A percentile compares a stretch with the other conserved stretches of the same genome.
phyloP scores from a whole-genome alignment of 1,140 invertebrate species.

The Potamilus streckersoni region DNA sequence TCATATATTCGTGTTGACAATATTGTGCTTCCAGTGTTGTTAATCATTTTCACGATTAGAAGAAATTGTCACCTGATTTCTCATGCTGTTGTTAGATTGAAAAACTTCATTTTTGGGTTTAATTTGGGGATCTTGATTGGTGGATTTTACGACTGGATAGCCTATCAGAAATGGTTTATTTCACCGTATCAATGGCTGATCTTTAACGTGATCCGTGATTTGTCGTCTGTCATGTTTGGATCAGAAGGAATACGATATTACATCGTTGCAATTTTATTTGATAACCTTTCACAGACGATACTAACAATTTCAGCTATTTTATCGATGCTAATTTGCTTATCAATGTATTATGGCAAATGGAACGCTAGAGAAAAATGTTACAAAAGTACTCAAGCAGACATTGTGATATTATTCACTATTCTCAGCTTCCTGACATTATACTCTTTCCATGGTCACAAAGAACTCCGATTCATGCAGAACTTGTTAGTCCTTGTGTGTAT shows the following conservation, averaged over 20 bases:
- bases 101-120: conserved; percentile 14
- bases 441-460: conserved; percentile 52
- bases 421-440: conserved; percentile 46
- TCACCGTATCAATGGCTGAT: conserved; percentile 55
- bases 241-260: conserved; percentile 18
- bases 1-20: conserved; percentile 51
- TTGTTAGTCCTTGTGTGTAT: conserved; percentile 47
- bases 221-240: conserved; percentile 45
- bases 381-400: background rate
- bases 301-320: too few relatives aligned
- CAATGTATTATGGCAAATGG: background rate
- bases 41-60: conserved; percentile 5
- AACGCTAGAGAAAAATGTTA: background rate
- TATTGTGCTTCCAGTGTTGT: conserved; percentile 3
- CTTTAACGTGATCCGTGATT: conserved; percentile 53
- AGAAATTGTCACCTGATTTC: background rate
- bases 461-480: conserved; percentile 58
- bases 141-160: conserved; percentile 41
- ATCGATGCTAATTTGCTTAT: too few relatives aligned
- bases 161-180: conserved; percentile 46
- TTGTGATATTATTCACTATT: conserved; percentile 14
- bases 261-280: conserved; percentile 10
- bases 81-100: background rate
- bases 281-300: background rate
- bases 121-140: conserved; percentile 34